Evolutionary conservation across 2,888 invertebrate genomes (phyloP).

Genomic region (Limnephilus auricula): DNA sequence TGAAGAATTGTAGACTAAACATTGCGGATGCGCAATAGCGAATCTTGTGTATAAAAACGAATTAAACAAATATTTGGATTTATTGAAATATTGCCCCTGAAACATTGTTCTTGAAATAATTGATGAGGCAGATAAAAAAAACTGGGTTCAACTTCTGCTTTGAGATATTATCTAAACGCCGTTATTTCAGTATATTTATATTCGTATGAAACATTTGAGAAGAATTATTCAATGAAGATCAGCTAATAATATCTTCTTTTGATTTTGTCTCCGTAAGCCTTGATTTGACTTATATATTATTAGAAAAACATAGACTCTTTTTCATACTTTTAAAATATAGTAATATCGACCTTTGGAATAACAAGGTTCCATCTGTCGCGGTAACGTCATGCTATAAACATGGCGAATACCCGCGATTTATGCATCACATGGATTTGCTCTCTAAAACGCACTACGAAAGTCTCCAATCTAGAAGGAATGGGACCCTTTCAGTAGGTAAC

Average conservation of each 20-base stretch:
- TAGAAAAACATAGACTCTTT: too few relatives aligned
- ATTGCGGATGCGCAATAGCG: background rate
- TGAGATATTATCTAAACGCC: background rate
- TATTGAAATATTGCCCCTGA: background rate
- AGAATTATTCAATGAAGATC: background rate
- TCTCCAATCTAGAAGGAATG: too few relatives aligned
- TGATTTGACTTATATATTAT: too few relatives aligned
- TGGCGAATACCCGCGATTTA: too few relatives aligned
- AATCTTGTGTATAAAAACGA: background rate
- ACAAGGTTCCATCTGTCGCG: too few relatives aligned
- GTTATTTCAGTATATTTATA: background rate
- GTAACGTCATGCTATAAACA: too few relatives aligned
- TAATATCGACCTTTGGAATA: too few relatives aligned
- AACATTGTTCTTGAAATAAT: background rate
- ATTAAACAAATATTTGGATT: background rate
- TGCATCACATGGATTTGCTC: too few relatives aligned
- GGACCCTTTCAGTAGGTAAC: too few relatives aligned
- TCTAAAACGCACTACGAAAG: too few relatives aligned
- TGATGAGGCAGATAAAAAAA: background rate
- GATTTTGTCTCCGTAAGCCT: background rate
- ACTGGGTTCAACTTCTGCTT: background rate
- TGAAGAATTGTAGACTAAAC: slow-evolving; percentile 15
- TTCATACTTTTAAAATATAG: too few relatives aligned
- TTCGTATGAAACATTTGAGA: background rate
- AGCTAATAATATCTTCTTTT: background rate